A percentile compares a stretch with the other conserved stretches of the same genome.
Conservation (phyloP, 2,888 invertebrate genomes). For the Eugnorisma glareosa region DNA sequence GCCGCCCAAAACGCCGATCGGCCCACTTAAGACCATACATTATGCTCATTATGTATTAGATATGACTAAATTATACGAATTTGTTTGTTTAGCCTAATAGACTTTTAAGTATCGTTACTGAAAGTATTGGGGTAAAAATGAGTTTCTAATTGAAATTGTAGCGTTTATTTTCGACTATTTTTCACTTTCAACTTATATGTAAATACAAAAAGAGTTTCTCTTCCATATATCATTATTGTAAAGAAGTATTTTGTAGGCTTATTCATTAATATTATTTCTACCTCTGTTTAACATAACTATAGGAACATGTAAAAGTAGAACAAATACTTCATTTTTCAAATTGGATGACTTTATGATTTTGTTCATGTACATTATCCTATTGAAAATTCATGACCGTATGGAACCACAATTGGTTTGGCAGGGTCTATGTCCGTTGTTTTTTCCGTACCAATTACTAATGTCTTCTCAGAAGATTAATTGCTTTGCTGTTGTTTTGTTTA, state of each 20-base stretch:
- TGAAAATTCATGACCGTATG: conserved; percentile 25
- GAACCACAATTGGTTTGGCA: conserved; percentile 24
- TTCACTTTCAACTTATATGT: conserved; percentile 8
- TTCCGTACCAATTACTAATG: conserved; percentile 52
- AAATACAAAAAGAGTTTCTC: conserved; percentile 13
- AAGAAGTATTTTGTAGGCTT: conserved; percentile 1
- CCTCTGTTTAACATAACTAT: conserved; percentile 18
- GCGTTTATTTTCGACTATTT: background rate
- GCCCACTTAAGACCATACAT: conserved; percentile 71
- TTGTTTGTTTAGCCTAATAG: conserved; percentile 45
- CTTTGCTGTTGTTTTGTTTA: conserved; percentile 65
- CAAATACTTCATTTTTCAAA: conserved; percentile 53
- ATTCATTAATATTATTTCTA: conserved; percentile 25
- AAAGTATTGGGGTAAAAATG: conserved; percentile 17
- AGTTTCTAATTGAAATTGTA: conserved; percentile 18
- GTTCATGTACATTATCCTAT: conserved; percentile 38
- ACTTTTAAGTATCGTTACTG: conserved; percentile 38
- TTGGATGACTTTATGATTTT: conserved; percentile 28
- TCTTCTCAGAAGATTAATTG: conserved; percentile 68
- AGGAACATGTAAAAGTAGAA: conserved; percentile 23
- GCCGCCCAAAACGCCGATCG: conserved; percentile 79
- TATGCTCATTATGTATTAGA: conserved; percentile 61
- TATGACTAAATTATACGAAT: conserved; percentile 56
- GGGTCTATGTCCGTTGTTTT: conserved; percentile 52
- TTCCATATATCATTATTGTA: conserved; percentile 9